Evolutionary conservation across 2,888 invertebrate genomes (phyloP), one percentile per base, ranked within the genome.

Genomic region (Anagyrus pseudococci): DNA sequence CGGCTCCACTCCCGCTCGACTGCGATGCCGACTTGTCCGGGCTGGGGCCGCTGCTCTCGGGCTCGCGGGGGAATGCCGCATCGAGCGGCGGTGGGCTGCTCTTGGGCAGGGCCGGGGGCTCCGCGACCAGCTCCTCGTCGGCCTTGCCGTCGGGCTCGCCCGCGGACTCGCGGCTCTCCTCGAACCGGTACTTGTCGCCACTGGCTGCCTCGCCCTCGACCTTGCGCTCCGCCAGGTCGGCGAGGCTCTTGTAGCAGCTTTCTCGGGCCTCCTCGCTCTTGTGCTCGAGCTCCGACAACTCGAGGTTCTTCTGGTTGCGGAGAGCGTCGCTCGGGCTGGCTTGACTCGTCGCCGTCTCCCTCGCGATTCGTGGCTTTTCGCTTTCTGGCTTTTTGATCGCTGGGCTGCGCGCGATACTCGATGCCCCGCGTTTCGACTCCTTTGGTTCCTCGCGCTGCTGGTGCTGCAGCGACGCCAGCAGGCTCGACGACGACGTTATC

Each of bases 141-240:
- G 93, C 92, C 71, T 91, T 87, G n/a, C 93, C 93, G 73, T 93
- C 93, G 0, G 93, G 93, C 73, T 92, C 93, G 8, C 93, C 93
- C 8, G 92, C 93, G 69, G 89, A 82, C 74, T 93, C 93, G 26
- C 93, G 84, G 76, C 90, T 91, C 67, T 86, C 84, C 53, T 87
- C 87, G 75, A 48, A 64, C 3, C 47, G 26, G 15, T 57, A 77
- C 37, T 70, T 74, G 17, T 22, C 46, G 40, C 67, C 67, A 3
- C 48, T 49, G n/a, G 17, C 62, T 3, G 68, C 70, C 17, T 74
- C 73, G 1, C 74, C 75, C n/a, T 76, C 78, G 8, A 74, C 71
- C 29, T 73, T 74, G 19, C 76, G 70, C 19, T 70, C 70, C 6
- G 67, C 71, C 15, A 67, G 56, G 44, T 65, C 63, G 3, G 57